These are phyloP conservation scores for Pammene aurita DNA, from an alignment of 2,888 invertebrate species.

Conservation along the genomic window DNA sequence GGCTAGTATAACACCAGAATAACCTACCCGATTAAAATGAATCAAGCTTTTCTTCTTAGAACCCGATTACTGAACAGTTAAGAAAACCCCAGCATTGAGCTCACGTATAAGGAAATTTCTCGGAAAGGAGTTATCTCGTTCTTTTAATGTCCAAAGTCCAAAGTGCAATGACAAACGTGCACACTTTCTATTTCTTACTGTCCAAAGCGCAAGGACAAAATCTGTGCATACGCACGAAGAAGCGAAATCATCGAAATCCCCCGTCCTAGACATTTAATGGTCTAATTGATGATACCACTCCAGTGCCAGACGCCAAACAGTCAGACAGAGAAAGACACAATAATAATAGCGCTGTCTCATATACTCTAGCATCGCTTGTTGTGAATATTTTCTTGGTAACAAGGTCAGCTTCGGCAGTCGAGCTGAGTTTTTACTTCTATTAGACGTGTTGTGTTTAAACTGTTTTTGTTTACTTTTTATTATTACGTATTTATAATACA, in stretches of 20 bases:
- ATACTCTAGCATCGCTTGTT: neutral
- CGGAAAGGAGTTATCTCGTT: no score
- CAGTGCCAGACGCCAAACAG: neutral
- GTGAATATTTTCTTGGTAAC: conserved; percentile 1
- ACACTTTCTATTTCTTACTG: no score
- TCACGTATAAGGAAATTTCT: no score
- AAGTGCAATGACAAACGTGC: no score
- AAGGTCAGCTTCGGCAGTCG: conserved; percentile 1
- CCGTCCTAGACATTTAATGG: neutral
- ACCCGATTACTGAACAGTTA: no score
- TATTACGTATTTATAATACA: neutral
- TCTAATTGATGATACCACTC: neutral
- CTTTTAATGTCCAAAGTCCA: no score
- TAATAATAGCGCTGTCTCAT: conserved; percentile 3
- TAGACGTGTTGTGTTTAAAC: neutral
- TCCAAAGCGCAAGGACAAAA: no score
- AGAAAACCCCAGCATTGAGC: no score
- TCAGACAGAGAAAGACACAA: conserved; percentile 1
- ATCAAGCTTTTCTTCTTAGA: no score
- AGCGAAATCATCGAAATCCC: neutral
- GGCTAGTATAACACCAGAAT: no score
- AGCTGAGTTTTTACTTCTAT: neutral
- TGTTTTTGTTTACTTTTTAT: neutral
- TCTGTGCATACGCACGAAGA: neutral
- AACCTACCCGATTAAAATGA: no score